Evolutionary conservation across 2,113 vertebrate genomes (phyloP).

Genomic region (Platysternon megacephalum): DNA sequence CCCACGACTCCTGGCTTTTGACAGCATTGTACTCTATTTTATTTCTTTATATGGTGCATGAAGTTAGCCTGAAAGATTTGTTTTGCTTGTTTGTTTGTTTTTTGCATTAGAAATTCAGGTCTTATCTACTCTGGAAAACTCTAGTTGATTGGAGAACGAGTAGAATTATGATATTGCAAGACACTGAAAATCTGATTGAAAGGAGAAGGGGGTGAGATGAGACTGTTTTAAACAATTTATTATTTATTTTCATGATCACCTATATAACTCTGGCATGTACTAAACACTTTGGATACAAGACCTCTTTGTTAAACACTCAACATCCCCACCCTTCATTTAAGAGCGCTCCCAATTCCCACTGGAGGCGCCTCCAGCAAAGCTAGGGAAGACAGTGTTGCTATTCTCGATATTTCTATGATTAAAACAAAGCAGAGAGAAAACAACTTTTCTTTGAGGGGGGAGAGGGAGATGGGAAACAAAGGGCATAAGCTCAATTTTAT

Average conservation of each 20-base stretch:
- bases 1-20: fast-evolving
- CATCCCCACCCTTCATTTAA: not conserved
- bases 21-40: fast-evolving
- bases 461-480: not conserved
- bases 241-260: not conserved
- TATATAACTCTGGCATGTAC: not conserved
- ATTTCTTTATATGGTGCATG: fast-evolving
- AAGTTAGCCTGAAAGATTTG: not conserved
- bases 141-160: fast-evolving
- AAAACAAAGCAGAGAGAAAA: not conserved
- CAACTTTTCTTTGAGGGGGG: not conserved
- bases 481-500: not conserved
- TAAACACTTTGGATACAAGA: not conserved
- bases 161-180: not conserved
- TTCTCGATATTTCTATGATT: not conserved
- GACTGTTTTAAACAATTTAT: not conserved
- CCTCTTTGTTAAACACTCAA: not conserved
- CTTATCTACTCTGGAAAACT: not conserved
- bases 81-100: not conserved
- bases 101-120: not conserved
- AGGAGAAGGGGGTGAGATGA: not conserved
- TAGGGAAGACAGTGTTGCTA: not conserved
- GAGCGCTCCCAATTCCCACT: not conserved
- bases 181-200: not conserved
- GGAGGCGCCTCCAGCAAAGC: not conserved